phyloP scores from a whole-genome alignment of 2,888 invertebrate species.

The Drosophila cognata region DNA sequence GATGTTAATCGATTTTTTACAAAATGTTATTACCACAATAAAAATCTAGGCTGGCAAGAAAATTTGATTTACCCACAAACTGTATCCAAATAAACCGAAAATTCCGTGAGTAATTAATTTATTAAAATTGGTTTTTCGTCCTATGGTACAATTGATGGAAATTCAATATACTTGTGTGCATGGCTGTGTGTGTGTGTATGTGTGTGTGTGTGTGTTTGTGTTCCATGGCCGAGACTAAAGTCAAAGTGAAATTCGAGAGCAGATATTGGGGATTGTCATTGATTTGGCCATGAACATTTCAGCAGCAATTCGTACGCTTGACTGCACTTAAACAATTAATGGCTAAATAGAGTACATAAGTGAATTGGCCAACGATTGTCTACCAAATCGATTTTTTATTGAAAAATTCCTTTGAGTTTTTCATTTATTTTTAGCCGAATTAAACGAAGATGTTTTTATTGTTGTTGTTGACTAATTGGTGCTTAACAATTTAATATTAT shows the following conservation, averaged over 20 bases:
- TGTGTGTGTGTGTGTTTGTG: not conserved
- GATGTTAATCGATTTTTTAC: not conserved
- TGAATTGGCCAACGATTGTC: constrained; percentile 1
- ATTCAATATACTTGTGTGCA: constrained; percentile 38
- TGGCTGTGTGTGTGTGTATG: not conserved
- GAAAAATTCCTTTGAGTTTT: not conserved
- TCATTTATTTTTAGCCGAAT: not conserved
- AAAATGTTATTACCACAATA: not conserved
- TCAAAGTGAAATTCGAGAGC: constrained; percentile 62
- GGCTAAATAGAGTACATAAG: constrained; percentile 17
- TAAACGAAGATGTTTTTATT: not conserved
- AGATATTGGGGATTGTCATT: constrained; percentile 63
- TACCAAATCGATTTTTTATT: constrained; percentile 5
- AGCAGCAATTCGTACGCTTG: constrained; percentile 35
- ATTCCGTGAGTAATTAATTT: not conserved
- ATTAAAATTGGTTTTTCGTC: not conserved
- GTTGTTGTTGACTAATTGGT: not conserved
- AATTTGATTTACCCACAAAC: not conserved
- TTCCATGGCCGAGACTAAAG: constrained; percentile 36
- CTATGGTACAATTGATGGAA: constrained; percentile 3
- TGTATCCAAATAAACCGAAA: not conserved
- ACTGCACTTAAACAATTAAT: constrained; percentile 59
- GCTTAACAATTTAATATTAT: not conserved
- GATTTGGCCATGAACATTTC: constrained; percentile 65
- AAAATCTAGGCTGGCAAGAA: not conserved